Conservation (phyloP, 2,797 vertebrate genomes). For the Jordanella pulchra region DNA sequence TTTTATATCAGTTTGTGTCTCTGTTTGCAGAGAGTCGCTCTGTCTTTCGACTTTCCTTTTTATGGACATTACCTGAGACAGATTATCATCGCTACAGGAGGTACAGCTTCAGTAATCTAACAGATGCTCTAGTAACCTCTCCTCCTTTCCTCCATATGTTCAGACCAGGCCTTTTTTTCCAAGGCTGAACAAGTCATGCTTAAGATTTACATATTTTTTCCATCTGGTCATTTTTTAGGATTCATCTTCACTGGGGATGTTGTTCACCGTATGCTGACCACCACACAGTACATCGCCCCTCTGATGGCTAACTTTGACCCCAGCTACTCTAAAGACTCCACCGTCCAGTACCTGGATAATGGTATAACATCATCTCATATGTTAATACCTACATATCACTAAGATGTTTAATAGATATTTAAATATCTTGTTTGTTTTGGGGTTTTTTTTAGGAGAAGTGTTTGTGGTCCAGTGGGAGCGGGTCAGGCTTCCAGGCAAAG, state of each 20-base stretch:
- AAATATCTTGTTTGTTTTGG: constrained; percentile 15
- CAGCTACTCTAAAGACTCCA: constrained; percentile 89
- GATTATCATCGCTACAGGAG: constrained; percentile 96
- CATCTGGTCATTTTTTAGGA: constrained; percentile 77
- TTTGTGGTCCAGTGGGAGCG: constrained; percentile 95
- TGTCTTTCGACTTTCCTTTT: constrained; percentile 96
- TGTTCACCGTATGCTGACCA: constrained; percentile 92
- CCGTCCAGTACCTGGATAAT: constrained; percentile 90
- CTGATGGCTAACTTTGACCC: constrained; percentile 99
- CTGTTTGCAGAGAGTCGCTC: constrained; percentile 82
- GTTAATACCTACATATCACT: not conserved
- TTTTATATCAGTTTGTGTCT: constrained; percentile 19
- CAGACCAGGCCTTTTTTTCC: not conserved
- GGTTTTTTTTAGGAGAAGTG: constrained; percentile 81
- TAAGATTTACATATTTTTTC: constrained; percentile 21
- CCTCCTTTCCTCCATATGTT: constrained; percentile 33
- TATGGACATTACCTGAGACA: constrained; percentile 93
- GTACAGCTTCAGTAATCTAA: constrained; percentile 67
- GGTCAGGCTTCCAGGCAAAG: constrained; percentile 87
- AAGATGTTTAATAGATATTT: not conserved
- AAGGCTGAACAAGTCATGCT: not conserved
- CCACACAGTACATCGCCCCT: constrained; percentile 93
- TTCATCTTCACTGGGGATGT: constrained; percentile 94
- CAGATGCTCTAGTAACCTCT: constrained; percentile 59
- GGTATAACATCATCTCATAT: constrained; percentile 73